A percentile compares a stretch with the other conserved stretches of the same genome.
Conservation (phyloP, 2,113 vertebrate species). For the Mesocricetus auratus region DNA sequence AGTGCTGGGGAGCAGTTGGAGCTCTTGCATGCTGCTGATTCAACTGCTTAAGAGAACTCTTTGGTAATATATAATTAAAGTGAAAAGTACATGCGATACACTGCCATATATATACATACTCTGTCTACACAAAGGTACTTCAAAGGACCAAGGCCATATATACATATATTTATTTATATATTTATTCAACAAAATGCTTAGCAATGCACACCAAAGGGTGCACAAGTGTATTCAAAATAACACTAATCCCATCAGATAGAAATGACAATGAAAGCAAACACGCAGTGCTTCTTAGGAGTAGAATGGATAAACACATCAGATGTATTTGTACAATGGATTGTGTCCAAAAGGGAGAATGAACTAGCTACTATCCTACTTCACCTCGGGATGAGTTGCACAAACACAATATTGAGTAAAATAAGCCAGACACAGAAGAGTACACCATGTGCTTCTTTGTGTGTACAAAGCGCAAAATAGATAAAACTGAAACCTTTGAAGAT, state of each 20-base stretch:
- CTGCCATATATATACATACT: neutral
- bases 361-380: neutral
- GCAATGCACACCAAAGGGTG: neutral
- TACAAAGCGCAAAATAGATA: neutral
- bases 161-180: neutral
- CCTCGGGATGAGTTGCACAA: conserved; percentile 4
- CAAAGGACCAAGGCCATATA: too few relatives aligned
- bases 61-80: neutral
- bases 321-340: neutral
- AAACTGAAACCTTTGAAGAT: neutral
- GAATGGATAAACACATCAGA: neutral
- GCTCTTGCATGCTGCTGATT: neutral
- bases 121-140: too few relatives aligned
- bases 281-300: neutral
- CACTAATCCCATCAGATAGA: neutral
- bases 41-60: neutral
- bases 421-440: neutral
- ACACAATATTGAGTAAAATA: neutral
- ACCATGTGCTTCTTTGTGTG: neutral
- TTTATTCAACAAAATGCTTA: neutral
- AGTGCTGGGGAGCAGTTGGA: neutral
- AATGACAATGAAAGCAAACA: neutral
- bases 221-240: neutral
- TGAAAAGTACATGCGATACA: neutral
- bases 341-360: conserved; percentile 41